Conservation (phyloP, 1,140 invertebrate species). For the Drosophila pseudoobscura region DNA sequence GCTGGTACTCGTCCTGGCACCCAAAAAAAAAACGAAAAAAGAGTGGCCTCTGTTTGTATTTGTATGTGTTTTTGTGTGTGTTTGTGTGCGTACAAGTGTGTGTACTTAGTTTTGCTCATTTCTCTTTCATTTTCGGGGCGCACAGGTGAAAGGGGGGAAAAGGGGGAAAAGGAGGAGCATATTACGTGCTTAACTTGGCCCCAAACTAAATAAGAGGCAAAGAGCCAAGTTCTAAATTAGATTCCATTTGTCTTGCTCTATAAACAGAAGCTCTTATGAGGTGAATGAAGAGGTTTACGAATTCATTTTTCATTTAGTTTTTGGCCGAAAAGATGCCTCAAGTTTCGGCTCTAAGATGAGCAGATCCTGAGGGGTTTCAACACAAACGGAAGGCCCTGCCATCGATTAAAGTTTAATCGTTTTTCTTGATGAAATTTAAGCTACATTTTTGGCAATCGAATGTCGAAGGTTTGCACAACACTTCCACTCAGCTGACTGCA, state of each 20-base stretch:
- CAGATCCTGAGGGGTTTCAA: no score
- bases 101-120: slow-evolving; percentile 68
- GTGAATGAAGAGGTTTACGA: slow-evolving; percentile 8
- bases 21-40: slow-evolving; percentile 32
- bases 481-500: slow-evolving; percentile 22
- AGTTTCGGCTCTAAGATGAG: slow-evolving; percentile 22
- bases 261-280: not conserved
- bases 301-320: slow-evolving; percentile 24
- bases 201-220: slow-evolving; percentile 50
- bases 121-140: slow-evolving; percentile 55
- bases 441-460: slow-evolving; percentile 13
- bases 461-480: slow-evolving; percentile 35
- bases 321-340: slow-evolving; percentile 12
- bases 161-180: slow-evolving; percentile 7
- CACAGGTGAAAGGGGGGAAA: not conserved
- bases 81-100: slow-evolving; percentile 17
- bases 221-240: slow-evolving; percentile 58
- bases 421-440: slow-evolving; percentile 3
- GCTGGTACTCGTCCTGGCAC: slow-evolving; percentile 22
- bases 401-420: slow-evolving; percentile 16
- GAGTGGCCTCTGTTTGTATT: slow-evolving; percentile 32
- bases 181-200: slow-evolving; percentile 40
- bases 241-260: slow-evolving; percentile 51
- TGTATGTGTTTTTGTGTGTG: slow-evolving; percentile 7
- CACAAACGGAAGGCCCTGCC: slow-evolving; percentile 4